phyloP scores from a whole-genome alignment of 2,113 vertebrate genomes.

The Oryzias curvinotus region DNA sequence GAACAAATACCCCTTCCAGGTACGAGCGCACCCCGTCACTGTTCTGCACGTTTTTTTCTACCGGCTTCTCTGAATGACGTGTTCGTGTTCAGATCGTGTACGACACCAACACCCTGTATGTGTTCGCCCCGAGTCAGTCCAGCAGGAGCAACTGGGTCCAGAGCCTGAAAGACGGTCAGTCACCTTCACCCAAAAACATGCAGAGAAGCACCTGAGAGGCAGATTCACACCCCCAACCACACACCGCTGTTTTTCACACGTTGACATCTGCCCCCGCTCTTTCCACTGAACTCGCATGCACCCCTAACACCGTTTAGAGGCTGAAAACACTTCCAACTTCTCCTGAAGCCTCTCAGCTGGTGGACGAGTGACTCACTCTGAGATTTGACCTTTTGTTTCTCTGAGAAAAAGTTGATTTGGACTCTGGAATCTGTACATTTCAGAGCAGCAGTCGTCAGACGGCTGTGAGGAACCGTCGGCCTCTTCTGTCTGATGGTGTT shows the following conservation, averaged over 20 bases:
- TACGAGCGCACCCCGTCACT: constrained; percentile 47
- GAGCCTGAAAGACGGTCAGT: constrained; percentile 89
- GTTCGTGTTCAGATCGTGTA: constrained; percentile 83
- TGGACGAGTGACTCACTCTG: too few species aligned
- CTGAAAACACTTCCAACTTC: too few species aligned
- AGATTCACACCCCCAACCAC: constrained; percentile 38
- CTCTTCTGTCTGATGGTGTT: background rate
- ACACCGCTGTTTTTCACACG: constrained; percentile 1
- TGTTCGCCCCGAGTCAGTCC: constrained; percentile 87
- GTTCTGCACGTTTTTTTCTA: background rate
- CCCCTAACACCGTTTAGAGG: background rate
- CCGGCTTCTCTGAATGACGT: background rate
- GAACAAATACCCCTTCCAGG: constrained; percentile 97
- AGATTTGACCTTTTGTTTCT: too few species aligned
- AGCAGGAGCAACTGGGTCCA: constrained; percentile 89
- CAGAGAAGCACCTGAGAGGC: background rate
- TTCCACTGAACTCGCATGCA: constrained; percentile 9
- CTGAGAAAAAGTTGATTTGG: too few species aligned
- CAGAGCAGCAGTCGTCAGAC: too few species aligned
- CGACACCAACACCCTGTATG: constrained; percentile 85
- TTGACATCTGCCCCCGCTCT: constrained; percentile 2
- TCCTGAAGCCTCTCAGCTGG: too few species aligned
- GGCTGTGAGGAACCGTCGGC: background rate
- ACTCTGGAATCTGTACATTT: too few species aligned
- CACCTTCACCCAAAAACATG: background rate